A percentile compares a stretch with the other conserved stretches of the same genome.
Evolutionary conservation across 2,888 invertebrate genomes (phyloP).

Genomic region (Sclerodermus sp.): DNA sequence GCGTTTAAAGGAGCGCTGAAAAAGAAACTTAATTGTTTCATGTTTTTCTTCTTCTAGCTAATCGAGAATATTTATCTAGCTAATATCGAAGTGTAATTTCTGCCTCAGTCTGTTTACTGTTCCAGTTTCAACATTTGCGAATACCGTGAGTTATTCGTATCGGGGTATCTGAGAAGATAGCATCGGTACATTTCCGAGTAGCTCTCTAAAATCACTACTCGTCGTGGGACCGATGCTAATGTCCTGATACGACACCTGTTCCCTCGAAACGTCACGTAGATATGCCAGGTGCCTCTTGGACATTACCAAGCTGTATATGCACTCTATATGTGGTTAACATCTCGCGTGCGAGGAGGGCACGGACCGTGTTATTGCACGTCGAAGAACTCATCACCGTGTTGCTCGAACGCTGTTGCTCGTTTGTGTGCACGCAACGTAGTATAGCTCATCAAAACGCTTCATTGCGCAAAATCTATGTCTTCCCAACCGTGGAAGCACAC

Average conservation of each 20-base stretch:
- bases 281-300: conserved; percentile 26
- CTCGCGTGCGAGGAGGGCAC: neutral
- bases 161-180: conserved; percentile 10
- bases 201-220: conserved; percentile 27
- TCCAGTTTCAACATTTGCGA: no score
- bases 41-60: no score
- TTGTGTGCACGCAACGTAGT: neutral
- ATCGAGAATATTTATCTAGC: no score
- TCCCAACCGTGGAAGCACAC: no score
- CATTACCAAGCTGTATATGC: conserved; percentile 13
- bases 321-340: neutral
- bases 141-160: no score
- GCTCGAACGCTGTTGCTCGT: conserved; percentile 1
- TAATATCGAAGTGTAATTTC: no score
- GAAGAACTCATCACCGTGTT: conserved; percentile 27
- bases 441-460: no score
- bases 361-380: conserved; percentile 18
- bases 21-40: no score
- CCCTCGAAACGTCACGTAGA: conserved; percentile 22
- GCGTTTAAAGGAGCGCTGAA: no score
- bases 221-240: conserved; percentile 29
- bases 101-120: no score
- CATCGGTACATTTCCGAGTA: conserved; percentile 22
- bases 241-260: conserved; percentile 31
- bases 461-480: no score